These are phyloP conservation scores for Drosophila acutilabella DNA, from an alignment of 2,888 invertebrate genomes.

Conservation along the genomic window DNA sequence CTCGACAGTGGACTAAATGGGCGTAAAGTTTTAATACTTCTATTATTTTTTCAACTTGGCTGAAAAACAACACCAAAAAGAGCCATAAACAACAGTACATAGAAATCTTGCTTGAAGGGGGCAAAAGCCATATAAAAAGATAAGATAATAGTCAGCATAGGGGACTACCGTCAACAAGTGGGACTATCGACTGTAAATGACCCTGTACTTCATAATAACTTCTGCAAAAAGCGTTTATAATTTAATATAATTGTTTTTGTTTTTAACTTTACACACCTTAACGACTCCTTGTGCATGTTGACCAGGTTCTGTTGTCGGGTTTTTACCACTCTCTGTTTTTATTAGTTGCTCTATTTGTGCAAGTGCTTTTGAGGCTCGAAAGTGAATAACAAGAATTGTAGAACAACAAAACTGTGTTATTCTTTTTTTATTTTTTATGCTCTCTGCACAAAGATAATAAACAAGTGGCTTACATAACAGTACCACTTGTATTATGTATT, in stretches of 20 bases:
- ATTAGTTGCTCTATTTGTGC: slow-evolving; percentile 37
- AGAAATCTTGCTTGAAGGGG: not conserved
- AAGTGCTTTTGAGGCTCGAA: slow-evolving; percentile 39
- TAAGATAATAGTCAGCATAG: slow-evolving; percentile 36
- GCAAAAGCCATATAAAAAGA: slow-evolving; percentile 16
- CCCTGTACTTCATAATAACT: no score
- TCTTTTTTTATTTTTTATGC: slow-evolving; percentile 11
- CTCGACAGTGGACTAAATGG: slow-evolving; percentile 7
- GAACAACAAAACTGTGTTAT: slow-evolving; percentile 16
- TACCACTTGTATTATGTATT: slow-evolving; percentile 2
- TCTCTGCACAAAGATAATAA: slow-evolving; percentile 25
- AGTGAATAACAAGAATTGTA: slow-evolving; percentile 29
- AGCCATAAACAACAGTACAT: slow-evolving; percentile 28
- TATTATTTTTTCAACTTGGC: slow-evolving; percentile 20
- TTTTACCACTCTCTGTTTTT: slow-evolving; percentile 33
- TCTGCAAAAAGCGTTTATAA: no score
- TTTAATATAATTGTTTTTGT: no score
- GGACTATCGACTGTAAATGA: not conserved
- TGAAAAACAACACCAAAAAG: slow-evolving; percentile 24
- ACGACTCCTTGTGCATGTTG: slow-evolving; percentile 3
- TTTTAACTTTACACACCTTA: no score
- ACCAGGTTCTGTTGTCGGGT: slow-evolving; percentile 27
- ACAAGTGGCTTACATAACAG: slow-evolving; percentile 31
- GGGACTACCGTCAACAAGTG: not conserved
- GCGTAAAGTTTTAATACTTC: slow-evolving; percentile 11